These are phyloP conservation scores for Meandrina meandrites DNA, from an alignment of 92 coral and sea anemone genomes.

Conservation along the genomic window DNA sequence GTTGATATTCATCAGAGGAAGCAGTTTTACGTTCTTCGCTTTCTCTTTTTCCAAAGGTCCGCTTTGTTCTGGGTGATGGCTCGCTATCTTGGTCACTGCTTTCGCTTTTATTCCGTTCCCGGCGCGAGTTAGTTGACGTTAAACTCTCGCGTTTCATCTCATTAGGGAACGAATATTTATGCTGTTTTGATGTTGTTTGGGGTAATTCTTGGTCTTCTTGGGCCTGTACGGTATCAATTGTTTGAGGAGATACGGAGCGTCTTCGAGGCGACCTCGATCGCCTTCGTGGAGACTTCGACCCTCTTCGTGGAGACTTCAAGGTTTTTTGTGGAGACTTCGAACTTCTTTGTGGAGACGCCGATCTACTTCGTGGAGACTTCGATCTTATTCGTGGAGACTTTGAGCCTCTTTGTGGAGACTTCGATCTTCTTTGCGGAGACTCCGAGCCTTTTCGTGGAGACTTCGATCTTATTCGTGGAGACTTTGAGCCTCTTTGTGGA, in stretches of 20 bases:
- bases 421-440: not conserved
- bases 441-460: not conserved
- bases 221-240: not conserved
- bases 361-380: not conserved
- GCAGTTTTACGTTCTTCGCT: not conserved
- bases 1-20: not conserved
- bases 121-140: not conserved
- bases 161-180: too few species aligned
- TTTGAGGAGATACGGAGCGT: not conserved
- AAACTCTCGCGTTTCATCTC: not conserved
- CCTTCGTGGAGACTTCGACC: not conserved
- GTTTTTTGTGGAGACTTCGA: not conserved
- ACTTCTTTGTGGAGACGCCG: not conserved
- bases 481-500: too few species aligned
- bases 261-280: slow-evolving; percentile 9
- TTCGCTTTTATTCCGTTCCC: not conserved
- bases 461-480: not conserved
- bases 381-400: not conserved
- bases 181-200: not conserved
- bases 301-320: not conserved
- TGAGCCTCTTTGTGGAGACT: not conserved
- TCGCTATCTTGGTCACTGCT: not conserved
- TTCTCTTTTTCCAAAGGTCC: not conserved
- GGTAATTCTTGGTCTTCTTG: not conserved
- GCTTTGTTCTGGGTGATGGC: not conserved